A percentile compares a stretch with the other conserved stretches of the same genome.
phyloP scores from a whole-genome alignment of 2,888 invertebrate species.

The Rhagophthalmus giganteus region DNA sequence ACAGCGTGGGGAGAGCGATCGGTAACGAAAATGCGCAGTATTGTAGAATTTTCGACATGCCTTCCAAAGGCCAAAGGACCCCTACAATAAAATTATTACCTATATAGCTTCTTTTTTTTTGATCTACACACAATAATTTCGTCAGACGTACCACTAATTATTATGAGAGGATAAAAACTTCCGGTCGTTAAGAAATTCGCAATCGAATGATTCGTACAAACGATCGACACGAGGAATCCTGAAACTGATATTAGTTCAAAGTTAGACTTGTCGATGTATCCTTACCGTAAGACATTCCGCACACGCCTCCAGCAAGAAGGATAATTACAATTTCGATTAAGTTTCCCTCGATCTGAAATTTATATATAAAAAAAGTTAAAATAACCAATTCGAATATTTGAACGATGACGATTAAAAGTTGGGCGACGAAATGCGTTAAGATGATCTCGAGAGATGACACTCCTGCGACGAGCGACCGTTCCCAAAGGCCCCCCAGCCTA shows the following conservation, averaged over 20 bases:
- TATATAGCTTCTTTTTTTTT: no score
- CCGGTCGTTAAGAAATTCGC: slow-evolving; percentile 86
- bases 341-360: slow-evolving; percentile 66
- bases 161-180: slow-evolving; percentile 85
- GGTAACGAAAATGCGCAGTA: slow-evolving; percentile 58
- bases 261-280: slow-evolving; percentile 1
- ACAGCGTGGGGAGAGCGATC: slow-evolving; percentile 77
- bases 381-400: slow-evolving; percentile 67
- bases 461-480: slow-evolving; percentile 83
- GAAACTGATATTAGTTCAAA: slow-evolving; percentile 27
- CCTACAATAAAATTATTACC: slow-evolving; percentile 50
- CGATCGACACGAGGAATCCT: slow-evolving; percentile 81
- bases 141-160: slow-evolving; percentile 74
- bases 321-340: slow-evolving; percentile 64
- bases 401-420: slow-evolving; percentile 70
- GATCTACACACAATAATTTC: no score
- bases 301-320: slow-evolving; percentile 72
- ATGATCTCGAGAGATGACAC: slow-evolving; percentile 80
- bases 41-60: slow-evolving; percentile 65
- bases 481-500: slow-evolving; percentile 82
- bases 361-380: slow-evolving; percentile 65
- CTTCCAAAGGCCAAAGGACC: slow-evolving; percentile 70
- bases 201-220: slow-evolving; percentile 75
- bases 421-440: slow-evolving; percentile 77
- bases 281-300: slow-evolving; percentile 82